A percentile compares a stretch with the other conserved stretches of the same genome.
Evolutionary conservation across 2,888 invertebrate genomes (phyloP).

Genomic region (Helicoverpa assulta): DNA sequence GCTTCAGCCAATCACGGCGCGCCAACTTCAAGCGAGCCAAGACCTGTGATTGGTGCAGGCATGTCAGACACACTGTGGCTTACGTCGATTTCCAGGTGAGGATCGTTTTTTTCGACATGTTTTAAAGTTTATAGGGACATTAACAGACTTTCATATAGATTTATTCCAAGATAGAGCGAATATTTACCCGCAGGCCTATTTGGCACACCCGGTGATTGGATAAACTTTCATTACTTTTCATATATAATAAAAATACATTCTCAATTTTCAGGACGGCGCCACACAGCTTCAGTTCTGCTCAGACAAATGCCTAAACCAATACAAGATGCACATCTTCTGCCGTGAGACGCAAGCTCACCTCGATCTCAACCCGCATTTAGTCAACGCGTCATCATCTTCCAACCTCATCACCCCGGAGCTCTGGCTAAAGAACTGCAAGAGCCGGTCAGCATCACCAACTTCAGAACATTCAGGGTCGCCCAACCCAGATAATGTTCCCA

Average conservation of each 20-base stretch:
- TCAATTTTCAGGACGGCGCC: slow-evolving; percentile 93
- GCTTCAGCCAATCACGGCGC: slow-evolving; percentile 96
- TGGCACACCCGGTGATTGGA: neutral
- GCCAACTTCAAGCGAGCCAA: slow-evolving; percentile 97
- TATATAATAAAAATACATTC: slow-evolving; percentile 8
- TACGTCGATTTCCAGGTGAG: slow-evolving; percentile 96
- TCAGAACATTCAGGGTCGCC: slow-evolving; percentile 90
- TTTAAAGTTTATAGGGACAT: too few species aligned
- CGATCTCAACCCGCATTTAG: slow-evolving; percentile 95
- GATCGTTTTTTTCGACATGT: neutral
- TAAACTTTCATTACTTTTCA: slow-evolving; percentile 3
- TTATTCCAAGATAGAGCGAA: too few species aligned
- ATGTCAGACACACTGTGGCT: slow-evolving; percentile 96
- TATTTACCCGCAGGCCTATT: too few species aligned
- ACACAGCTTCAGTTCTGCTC: slow-evolving; percentile 97
- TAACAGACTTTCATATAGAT: too few species aligned
- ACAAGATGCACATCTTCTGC: slow-evolving; percentile 99
- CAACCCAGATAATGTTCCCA: slow-evolving; percentile 77
- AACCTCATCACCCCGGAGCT: slow-evolving; percentile 96
- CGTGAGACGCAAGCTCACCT: slow-evolving; percentile 97
- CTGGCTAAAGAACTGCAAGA: slow-evolving; percentile 95
- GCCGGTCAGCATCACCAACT: slow-evolving; percentile 91
- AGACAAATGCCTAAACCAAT: slow-evolving; percentile 98
- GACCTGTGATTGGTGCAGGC: slow-evolving; percentile 98
- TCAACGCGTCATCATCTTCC: slow-evolving; percentile 84